Evolutionary conservation across 2,797 vertebrate genomes (phyloP).

Genomic region (Tiaroga cobitis): DNA sequence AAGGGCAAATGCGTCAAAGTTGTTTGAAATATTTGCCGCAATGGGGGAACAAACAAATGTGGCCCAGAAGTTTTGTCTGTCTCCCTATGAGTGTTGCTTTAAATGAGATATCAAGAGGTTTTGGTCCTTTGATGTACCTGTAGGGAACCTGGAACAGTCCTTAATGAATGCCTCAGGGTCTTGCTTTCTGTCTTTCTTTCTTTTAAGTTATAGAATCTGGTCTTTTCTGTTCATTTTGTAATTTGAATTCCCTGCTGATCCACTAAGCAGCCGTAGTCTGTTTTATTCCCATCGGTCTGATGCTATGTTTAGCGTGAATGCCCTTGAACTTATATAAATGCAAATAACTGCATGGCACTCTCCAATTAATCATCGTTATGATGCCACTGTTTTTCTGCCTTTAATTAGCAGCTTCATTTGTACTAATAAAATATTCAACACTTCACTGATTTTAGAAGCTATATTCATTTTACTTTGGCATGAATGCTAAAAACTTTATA

Average conservation of each 20-base stretch:
- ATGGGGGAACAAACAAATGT: conserved; percentile 34
- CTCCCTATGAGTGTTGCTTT: conserved; percentile 49
- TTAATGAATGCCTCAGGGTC: background rate
- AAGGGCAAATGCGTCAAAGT: conserved; percentile 11
- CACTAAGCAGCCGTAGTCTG: background rate
- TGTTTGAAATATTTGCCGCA: conserved; percentile 31
- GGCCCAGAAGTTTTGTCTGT: conserved; percentile 43
- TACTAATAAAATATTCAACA: conserved; percentile 34
- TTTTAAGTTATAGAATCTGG: background rate
- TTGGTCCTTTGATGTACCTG: conserved; percentile 30
- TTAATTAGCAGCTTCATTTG: conserved; percentile 17
- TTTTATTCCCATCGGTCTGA: background rate
- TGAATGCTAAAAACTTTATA: background rate
- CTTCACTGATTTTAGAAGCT: conserved; percentile 9
- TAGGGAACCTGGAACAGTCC: background rate
- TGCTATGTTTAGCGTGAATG: conserved; percentile 51
- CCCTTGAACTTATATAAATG: conserved; percentile 40
- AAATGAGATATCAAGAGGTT: conserved; percentile 56
- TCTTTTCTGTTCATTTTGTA: background rate
- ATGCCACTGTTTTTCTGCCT: background rate
- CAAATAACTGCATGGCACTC: background rate
- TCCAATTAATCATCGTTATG: conserved; percentile 18
- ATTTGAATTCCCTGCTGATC: background rate
- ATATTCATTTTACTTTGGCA: background rate
- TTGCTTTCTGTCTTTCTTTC: background rate